phyloP scores from a whole-genome alignment of 2,113 vertebrate species.

The Nerophis lumbriciformis region DNA sequence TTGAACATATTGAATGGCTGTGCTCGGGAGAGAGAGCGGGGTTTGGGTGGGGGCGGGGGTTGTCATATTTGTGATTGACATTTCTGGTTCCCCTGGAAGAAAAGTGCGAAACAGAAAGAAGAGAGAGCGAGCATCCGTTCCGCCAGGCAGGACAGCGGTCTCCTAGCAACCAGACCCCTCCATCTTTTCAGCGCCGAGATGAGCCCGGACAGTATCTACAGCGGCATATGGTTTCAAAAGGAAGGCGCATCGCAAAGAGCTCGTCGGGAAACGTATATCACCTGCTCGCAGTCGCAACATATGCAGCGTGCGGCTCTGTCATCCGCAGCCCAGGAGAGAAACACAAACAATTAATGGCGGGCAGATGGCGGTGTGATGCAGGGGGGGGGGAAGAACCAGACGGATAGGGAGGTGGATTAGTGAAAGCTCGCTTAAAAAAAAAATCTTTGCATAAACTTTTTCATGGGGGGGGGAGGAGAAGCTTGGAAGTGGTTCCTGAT shows the following conservation, averaged over 20 bases:
- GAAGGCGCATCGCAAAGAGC: conserved; percentile 39
- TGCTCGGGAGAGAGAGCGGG: conserved; percentile 58
- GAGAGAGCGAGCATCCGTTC: conserved; percentile 40
- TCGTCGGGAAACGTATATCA: conserved; percentile 50
- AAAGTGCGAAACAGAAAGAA: conserved; percentile 1
- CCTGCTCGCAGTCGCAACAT: conserved; percentile 60
- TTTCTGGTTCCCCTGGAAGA: conserved; percentile 25
- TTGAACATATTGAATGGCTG: conserved; percentile 61
- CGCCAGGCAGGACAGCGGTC: conserved; percentile 47
- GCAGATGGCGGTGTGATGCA: conserved; percentile 59
- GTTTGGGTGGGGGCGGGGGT: not conserved
- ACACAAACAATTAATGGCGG: conserved; percentile 66
- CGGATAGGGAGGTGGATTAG: conserved; percentile 49
- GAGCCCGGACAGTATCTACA: conserved; percentile 55
- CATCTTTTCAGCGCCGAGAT: conserved; percentile 41
- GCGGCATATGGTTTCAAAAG: conserved; percentile 59
- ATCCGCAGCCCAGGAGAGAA: conserved; percentile 44
- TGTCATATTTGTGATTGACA: conserved; percentile 55
- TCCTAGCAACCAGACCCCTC: conserved; percentile 67
- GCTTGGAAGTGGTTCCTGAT: conserved; percentile 65
- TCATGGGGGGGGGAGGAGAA: conserved; percentile 5
- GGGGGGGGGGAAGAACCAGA: conserved; percentile 38
- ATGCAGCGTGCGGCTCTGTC: conserved; percentile 49
- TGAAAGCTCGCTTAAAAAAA: conserved; percentile 36
- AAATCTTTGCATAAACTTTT: conserved; percentile 37